Evolutionary conservation across 53 echinoderm and acorn worm genomes (phyloP).

Genomic region (Mesocentrotus franciscanus): DNA sequence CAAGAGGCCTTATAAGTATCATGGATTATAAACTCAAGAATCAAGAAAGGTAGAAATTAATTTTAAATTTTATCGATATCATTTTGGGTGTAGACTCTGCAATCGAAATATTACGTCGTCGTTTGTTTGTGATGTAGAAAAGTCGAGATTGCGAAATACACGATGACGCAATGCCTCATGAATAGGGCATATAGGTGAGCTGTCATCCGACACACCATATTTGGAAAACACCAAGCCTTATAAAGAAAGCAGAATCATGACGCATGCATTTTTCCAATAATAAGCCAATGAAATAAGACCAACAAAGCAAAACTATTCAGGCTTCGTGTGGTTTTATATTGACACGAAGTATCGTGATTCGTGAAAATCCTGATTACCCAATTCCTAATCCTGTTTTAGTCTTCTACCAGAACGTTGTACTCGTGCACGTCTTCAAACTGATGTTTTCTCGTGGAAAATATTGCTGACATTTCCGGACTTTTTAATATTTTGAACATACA

Average conservation of each 20-base stretch:
- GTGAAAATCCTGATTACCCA: not conserved
- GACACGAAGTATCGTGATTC: not conserved
- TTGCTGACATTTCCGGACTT: too few species aligned
- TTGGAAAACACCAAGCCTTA: conserved; percentile 20
- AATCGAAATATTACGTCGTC: not conserved
- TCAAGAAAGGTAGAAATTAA: not conserved
- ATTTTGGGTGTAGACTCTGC: not conserved
- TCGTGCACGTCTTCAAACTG: too few species aligned
- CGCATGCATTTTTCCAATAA: not conserved
- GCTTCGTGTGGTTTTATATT: not conserved
- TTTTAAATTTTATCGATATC: not conserved
- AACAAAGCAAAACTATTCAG: conserved; percentile 19
- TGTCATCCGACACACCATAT: conserved; percentile 52
- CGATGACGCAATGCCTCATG: conserved; percentile 28
- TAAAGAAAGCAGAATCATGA: not conserved
- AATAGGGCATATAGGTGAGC: not conserved
- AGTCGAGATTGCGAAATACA: conserved; percentile 25
- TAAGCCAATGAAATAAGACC: conserved; percentile 12
- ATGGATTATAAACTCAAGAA: not conserved
- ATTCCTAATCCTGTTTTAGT: too few species aligned
- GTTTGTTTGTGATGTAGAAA: not conserved
- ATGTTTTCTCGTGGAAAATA: too few species aligned
- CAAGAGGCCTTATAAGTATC: too few species aligned
- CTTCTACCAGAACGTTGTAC: too few species aligned
- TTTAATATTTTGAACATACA: too few species aligned